Base-by-base conservation (phyloP, 2,888 invertebrate genomes). In the Gnatocerus cornutus region DNA sequence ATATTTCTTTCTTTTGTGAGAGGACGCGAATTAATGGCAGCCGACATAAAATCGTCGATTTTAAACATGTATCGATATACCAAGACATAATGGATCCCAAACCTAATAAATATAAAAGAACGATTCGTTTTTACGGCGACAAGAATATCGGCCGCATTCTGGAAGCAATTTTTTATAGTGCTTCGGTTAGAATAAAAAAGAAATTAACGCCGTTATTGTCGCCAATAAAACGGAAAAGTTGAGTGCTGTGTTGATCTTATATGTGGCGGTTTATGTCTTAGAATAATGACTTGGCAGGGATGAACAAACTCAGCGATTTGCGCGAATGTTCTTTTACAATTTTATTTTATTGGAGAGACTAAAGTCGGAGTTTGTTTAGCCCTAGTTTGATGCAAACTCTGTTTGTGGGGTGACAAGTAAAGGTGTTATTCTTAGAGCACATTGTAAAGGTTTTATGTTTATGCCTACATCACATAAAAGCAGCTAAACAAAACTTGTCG, bases 161-260 rank as follows among this genome's bases (percentile, higher is more conserved):
- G 56, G 69, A 72, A 66, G 71, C 75, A 73, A 74, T 75, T 75
- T 75, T 73, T 75, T 75, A 73, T 75, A 73, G 73, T 72, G 75
- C 71, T 56, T 75, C 55, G 75, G 73, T 75, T 75, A 71, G 75
- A 75, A 75, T 75, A 75, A 75, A 75, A 75, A 75, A 75, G 73
- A 66, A 75, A 75, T 75, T 75, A 75, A 75, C 71, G 61, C 37
- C 56, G 62, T 78, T 79, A 80, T 79, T 70, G 77, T 74, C 46
- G 70, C 62, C 76, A 77, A 74, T 79, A 80, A 80, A 80, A 77
- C 73, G 64, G 50, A 64, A 73, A 76, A 75, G 73, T 72, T 71
- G 72, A 78, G 77, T 77, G 78, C 74, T 71, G 74, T 76, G 74
- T 76, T 76, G 75, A 76, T 79, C 78, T 79, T 79, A 79, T 77